Base-by-base conservation (phyloP, 2,113 vertebrate species). In the Epinephelus fuscoguttatus region DNA sequence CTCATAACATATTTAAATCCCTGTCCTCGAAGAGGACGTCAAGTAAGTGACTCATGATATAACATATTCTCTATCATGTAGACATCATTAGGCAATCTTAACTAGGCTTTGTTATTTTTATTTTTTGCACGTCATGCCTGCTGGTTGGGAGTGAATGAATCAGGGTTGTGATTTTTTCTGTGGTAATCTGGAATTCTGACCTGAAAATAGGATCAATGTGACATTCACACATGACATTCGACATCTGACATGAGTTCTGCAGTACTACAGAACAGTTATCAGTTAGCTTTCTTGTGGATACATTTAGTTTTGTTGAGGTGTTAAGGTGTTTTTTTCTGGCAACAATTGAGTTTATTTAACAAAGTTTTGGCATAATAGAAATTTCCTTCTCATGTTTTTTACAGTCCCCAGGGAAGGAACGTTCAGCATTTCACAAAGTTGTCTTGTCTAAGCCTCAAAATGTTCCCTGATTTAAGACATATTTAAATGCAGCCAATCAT, bases 401-500 rank as follows among this genome's bases (percentile, higher is more conserved):
- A 70, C 49, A 55, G 50, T 68, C 23, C 49, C 21, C 11, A 12
- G 3, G 21, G 42, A 56, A 69, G 8, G 0, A 6, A 53, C 23
- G 6, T 37, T 18, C 8, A 27, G 4, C 9, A 6, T 67, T 21
- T 66, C 21, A 27, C 2, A 27, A 50, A n/a, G 10, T 23, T 52
- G 27, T 40, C 1, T 42, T 33, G 13, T 56, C 59, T 1, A 2
- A 59, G 15, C 59, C 17, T 50, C 62, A 14, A 18, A 61, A 49
- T 53, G 23, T 53, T 75, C 49, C 21, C 1, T 40, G 4, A 53
- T 53, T 75, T 8, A n/a, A 73, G 42, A 49, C 18, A 9, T 6
- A 17, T 63, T 61, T 50, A 60, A 76, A 75, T 61, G 23, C 25
- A 77, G 50, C n/a, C 21, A 78, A 59, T 81, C 70, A 78, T 73